Evolutionary conservation across 2,113 vertebrate genomes (phyloP).

Genomic region (Hystrix cristata): DNA sequence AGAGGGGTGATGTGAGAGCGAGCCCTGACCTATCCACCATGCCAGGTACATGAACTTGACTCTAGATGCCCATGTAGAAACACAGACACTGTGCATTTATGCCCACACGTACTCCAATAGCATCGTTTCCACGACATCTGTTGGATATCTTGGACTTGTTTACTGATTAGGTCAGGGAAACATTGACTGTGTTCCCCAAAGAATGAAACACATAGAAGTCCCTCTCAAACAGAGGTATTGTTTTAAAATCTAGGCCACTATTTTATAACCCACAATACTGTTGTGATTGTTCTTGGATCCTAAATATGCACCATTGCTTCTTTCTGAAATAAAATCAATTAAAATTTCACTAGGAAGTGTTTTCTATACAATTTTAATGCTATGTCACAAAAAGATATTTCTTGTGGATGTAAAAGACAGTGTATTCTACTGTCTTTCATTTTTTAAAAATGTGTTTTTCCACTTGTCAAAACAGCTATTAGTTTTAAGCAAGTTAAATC

Average conservation of each 20-base stretch:
- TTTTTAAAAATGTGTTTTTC: constrained; percentile 28
- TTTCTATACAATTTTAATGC: not conserved
- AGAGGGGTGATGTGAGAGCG: not conserved
- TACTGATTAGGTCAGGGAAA: not conserved
- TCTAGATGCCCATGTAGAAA: not conserved
- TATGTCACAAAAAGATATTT: not conserved
- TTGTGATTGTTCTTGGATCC: not conserved
- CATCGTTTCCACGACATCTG: not conserved
- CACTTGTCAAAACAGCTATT: constrained; percentile 83
- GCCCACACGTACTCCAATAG: no score
- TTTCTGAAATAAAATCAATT: not conserved
- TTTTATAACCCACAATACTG: not conserved
- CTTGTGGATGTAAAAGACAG: not conserved
- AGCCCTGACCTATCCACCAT: rapidly evolving
- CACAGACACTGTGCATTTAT: no score
- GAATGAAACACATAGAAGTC: not conserved
- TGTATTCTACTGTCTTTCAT: not conserved
- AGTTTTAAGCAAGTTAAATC: constrained; percentile 76
- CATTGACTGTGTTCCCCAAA: not conserved
- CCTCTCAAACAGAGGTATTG: not conserved
- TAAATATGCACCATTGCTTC: not conserved
- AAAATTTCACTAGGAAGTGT: not conserved
- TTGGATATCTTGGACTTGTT: not conserved
- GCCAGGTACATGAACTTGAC: not conserved
- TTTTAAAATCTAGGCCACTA: not conserved